Base-by-base conservation (phyloP, 2,888 invertebrate genomes). In the Drosophila cracens region DNA sequence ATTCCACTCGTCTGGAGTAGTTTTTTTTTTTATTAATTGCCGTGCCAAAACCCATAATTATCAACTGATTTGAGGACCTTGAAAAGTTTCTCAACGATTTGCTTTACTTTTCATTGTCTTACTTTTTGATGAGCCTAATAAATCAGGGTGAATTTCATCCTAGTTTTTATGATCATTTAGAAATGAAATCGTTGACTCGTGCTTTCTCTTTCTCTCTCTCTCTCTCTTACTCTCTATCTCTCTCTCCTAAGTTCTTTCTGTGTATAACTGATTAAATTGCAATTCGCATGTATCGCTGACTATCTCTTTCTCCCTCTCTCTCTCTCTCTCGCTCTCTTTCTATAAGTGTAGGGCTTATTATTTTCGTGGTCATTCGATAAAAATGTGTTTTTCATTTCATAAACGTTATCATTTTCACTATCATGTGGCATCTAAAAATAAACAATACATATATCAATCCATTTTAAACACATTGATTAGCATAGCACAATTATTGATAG, bases 381-480 rank as follows among this genome's bases (percentile, higher is more conserved):
- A 27, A 58, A 69, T 64, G 61, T 62, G 27, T 36, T 63, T 60
- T 43, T 8, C 16, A 62, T 79, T 69, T 61, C 58, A 56, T 11
- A 6, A 60, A 21, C 29, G n/a, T 38, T 68, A 56, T 73, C 74
- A 60, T 38, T 43, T 36, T 18, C 34, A 65, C 63, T 74, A 79
- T 79, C 66, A 60, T 51, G 46, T 53, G 58, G 52, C 61, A 43
- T 56, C 62, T 53, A 59, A 70, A 63, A 29, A 34, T 33, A 43
- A 53, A 43, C 10, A 56, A 8, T 21, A 33, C 18, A 68, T 64
- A 48, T 48, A 78, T 67, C 66, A 75, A 78, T 75, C 59, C 48
- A 75, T 70, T 64, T 70, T 70, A 79, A 79, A 61, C 70, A 64
- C 61, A 65, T 70, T 67, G 70, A 78, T 78, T 78, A 78, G 77